phyloP scores from a whole-genome alignment of 1,140 invertebrate species.

The Cataglyphis hispanica region DNA sequence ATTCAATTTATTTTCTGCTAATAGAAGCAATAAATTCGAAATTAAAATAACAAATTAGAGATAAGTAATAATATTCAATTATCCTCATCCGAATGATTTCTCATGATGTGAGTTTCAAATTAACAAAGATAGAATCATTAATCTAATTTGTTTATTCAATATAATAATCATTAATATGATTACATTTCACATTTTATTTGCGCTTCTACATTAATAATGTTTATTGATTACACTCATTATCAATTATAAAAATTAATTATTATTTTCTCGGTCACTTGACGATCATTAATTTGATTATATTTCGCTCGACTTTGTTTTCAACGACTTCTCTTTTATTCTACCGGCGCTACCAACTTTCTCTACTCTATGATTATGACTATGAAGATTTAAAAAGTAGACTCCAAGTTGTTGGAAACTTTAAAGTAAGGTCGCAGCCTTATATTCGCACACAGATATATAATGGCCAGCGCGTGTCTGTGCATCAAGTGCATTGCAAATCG shows the following conservation, averaged over 20 bases:
- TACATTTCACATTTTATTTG: slow-evolving; percentile 20
- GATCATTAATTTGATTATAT: slow-evolving; percentile 53
- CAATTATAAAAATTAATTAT: slow-evolving; percentile 19
- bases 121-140: not conserved
- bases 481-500: slow-evolving; percentile 39
- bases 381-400: slow-evolving; percentile 73
- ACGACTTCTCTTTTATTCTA: slow-evolving; percentile 20
- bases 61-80: too few species aligned
- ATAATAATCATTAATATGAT: slow-evolving; percentile 2
- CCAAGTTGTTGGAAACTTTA: slow-evolving; percentile 82
- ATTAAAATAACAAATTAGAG: too few species aligned
- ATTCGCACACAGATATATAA: slow-evolving; percentile 67
- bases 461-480: slow-evolving; percentile 41
- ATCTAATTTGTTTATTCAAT: slow-evolving; percentile 12
- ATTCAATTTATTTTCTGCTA: too few species aligned
- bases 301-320: slow-evolving; percentile 37
- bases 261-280: not conserved
- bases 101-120: not conserved
- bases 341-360: not conserved
- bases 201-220: not conserved
- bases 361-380: too few species aligned
- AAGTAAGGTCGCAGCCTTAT: slow-evolving; percentile 82
- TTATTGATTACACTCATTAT: not conserved
- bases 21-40: too few species aligned
- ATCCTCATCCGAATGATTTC: too few species aligned